Conservation (phyloP, 2,797 vertebrate species). For the Eutrigla gurnardus region DNA sequence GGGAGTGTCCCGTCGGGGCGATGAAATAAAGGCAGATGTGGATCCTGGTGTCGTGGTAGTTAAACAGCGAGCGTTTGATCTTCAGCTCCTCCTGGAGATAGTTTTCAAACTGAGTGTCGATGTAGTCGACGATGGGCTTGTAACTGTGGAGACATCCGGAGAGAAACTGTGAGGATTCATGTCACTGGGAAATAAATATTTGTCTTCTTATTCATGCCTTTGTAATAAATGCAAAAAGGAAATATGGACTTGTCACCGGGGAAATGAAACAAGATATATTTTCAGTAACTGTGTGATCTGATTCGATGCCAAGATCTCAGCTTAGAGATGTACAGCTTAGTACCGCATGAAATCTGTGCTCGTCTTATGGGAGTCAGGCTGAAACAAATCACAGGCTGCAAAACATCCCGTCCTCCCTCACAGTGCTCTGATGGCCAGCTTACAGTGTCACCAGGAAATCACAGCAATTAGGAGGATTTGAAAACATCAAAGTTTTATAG, state of each 20-base stretch:
- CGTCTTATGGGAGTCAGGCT: constrained; percentile 32
- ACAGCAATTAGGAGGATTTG: background rate
- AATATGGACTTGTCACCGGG: constrained; percentile 38
- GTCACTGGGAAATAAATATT: constrained; percentile 36
- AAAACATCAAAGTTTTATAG: background rate
- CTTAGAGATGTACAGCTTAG: constrained; percentile 43
- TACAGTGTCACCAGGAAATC: constrained; percentile 19
- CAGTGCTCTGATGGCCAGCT: background rate
- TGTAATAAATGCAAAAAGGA: constrained; percentile 43
- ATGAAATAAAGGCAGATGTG: constrained; percentile 99
- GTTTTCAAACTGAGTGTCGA: constrained; percentile 98
- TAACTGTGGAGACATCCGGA: constrained; percentile 87
- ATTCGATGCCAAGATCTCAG: constrained; percentile 59
- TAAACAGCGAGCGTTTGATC: constrained; percentile 95
- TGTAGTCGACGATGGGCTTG: constrained; percentile 99
- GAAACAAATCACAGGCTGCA: constrained; percentile 44
- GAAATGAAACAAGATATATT: constrained; percentile 52
- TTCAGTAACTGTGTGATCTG: constrained; percentile 50
- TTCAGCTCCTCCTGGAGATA: constrained; percentile 99
- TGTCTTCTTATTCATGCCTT: constrained; percentile 35
- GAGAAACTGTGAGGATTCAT: constrained; percentile 30
- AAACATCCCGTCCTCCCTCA: constrained; percentile 19
- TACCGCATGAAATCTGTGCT: constrained; percentile 39
- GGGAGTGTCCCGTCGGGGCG: constrained; percentile 95
- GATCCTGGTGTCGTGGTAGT: constrained; percentile 97